phyloP scores from a whole-genome alignment of 1,140 invertebrate species.

The roundworm (Caenorhabditis elegans) region WBcel235 BX284606.5:2959501-2960000 shows the following conservation, averaged over 20 bases:
- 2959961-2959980: slow-evolving; percentile 95
- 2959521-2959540: too few species aligned
- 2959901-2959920: slow-evolving; percentile 49
- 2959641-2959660: slow-evolving; percentile 89
- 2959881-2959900: slow-evolving; percentile 63
- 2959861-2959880: slow-evolving; percentile 56
- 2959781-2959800: neutral
- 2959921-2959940: slow-evolving; percentile 63
- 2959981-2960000: slow-evolving; percentile 84
- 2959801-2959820: slow-evolving; percentile 78
- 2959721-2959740: slow-evolving; percentile 86
- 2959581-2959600: too few species aligned
- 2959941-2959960: slow-evolving; percentile 88
- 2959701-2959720: slow-evolving; percentile 89
- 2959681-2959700: slow-evolving; percentile 99
- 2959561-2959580: too few species aligned
- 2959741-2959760: slow-evolving; percentile 85
- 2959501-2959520: too few species aligned
- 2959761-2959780: neutral
- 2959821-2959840: slow-evolving; percentile 97
- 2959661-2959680: slow-evolving; percentile 96
- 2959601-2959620: too few species aligned
- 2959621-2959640: too few species aligned
- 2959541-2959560: too few species aligned
- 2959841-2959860: slow-evolving; percentile 77